Percentiles rank a stretch among this genome's conserved stretches.
These are phyloP conservation scores for Coleophora flavipennella DNA, from an alignment of 2,888 invertebrate genomes.

Conservation along the genomic window DNA sequence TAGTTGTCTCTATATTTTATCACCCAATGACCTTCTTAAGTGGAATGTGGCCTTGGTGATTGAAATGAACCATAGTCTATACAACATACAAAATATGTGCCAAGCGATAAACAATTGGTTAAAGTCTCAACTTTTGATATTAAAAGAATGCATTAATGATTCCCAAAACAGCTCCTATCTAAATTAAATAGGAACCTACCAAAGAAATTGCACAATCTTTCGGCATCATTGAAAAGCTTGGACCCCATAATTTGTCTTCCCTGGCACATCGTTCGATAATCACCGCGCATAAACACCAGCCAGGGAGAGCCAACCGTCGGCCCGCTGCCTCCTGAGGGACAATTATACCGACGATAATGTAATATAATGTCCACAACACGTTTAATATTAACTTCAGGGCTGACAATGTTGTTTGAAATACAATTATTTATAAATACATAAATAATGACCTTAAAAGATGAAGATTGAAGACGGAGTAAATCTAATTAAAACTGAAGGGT, in stretches of 20 bases:
- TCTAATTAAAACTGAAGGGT: too few relatives aligned
- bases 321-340: constrained; percentile 17
- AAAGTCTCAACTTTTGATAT: background rate
- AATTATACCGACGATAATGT: constrained; percentile 47
- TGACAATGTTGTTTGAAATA: constrained; percentile 20
- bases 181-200: background rate
- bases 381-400: constrained; percentile 47
- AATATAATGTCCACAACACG: constrained; percentile 30
- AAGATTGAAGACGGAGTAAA: too few relatives aligned
- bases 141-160: background rate
- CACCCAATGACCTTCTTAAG: too few relatives aligned
- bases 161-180: background rate
- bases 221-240: background rate
- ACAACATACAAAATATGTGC: too few relatives aligned
- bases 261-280: background rate
- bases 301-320: constrained; percentile 15
- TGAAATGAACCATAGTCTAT: too few relatives aligned
- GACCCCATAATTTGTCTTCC: background rate
- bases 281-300: constrained; percentile 1
- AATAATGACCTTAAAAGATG: too few relatives aligned
- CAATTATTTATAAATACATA: too few relatives aligned
- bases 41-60: too few relatives aligned
- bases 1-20: too few relatives aligned
- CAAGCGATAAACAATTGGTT: too few relatives aligned
- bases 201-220: too few relatives aligned